Conservation (phyloP, 2,113 vertebrate genomes). For the Aspiorhynchus laticeps region DNA sequence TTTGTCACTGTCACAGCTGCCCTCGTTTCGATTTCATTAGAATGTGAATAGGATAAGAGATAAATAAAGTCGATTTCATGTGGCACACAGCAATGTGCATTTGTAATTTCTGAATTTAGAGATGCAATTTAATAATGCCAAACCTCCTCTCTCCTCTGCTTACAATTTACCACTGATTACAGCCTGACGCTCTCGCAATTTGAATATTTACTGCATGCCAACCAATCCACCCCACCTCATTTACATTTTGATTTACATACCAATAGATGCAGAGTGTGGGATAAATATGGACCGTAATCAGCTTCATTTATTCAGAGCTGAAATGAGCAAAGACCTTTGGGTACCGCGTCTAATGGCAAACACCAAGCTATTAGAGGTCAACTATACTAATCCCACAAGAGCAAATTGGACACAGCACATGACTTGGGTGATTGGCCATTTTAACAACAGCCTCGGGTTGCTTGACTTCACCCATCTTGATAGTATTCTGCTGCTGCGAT, state of each 20-base stretch:
- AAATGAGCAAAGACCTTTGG: slow-evolving; percentile 70
- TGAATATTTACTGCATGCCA: slow-evolving; percentile 70
- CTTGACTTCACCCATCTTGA: slow-evolving; percentile 48
- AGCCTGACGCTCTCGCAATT: slow-evolving; percentile 67
- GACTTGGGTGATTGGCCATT: slow-evolving; percentile 48
- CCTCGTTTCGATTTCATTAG: slow-evolving; percentile 59
- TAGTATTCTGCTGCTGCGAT: slow-evolving; percentile 46
- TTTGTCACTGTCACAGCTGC: slow-evolving; percentile 61
- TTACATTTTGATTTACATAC: slow-evolving; percentile 74
- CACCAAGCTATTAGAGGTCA: slow-evolving; percentile 52
- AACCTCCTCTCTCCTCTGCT: slow-evolving; percentile 49
- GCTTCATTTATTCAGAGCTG: slow-evolving; percentile 63
- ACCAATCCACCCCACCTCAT: slow-evolving; percentile 67
- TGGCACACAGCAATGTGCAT: slow-evolving; percentile 56
- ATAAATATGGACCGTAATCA: slow-evolving; percentile 73
- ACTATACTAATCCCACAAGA: slow-evolving; percentile 36
- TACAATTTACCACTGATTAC: slow-evolving; percentile 67
- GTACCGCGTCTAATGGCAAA: slow-evolving; percentile 60
- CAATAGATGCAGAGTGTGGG: slow-evolving; percentile 66
- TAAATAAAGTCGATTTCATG: slow-evolving; percentile 64
- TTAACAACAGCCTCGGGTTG: slow-evolving; percentile 43
- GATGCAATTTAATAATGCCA: slow-evolving; percentile 54
- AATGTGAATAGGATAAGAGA: slow-evolving; percentile 61
- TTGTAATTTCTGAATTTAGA: slow-evolving; percentile 60
- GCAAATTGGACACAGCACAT: slow-evolving; percentile 49